phyloP scores from a whole-genome alignment of 2,797 vertebrate species.

The Rhodeus uyekii region DNA sequence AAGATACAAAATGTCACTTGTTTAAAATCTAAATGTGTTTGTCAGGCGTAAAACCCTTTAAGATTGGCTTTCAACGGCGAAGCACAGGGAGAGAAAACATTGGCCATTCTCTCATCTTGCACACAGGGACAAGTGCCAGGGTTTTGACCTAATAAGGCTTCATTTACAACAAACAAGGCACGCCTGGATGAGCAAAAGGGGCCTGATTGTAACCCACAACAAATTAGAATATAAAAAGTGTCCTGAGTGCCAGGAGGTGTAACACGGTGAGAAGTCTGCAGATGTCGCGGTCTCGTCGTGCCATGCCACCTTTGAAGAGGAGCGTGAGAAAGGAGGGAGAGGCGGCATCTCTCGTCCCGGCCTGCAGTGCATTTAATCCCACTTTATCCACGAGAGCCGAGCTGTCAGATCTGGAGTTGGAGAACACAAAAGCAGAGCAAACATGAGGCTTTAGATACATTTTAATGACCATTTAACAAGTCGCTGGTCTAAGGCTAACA shows the following conservation, averaged over 20 bases:
- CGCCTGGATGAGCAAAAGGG: constrained; percentile 62
- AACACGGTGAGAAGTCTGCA: constrained; percentile 76
- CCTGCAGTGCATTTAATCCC: constrained; percentile 76
- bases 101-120: constrained; percentile 33
- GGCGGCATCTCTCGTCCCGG: constrained; percentile 44
- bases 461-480: constrained; percentile 74
- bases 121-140: constrained; percentile 65
- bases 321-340: constrained; percentile 46
- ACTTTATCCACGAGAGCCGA: constrained; percentile 88
- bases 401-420: constrained; percentile 82
- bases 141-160: constrained; percentile 50
- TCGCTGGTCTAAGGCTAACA: constrained; percentile 57
- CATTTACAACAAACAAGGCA: constrained; percentile 58
- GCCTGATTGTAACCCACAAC: constrained; percentile 68
- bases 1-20: constrained; percentile 48
- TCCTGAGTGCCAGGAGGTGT: constrained; percentile 48
- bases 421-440: constrained; percentile 68
- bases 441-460: constrained; percentile 69
- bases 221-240: constrained; percentile 78
- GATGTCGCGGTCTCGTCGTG: constrained; percentile 63
- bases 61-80: neutral
- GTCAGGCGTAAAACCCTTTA: constrained; percentile 6
- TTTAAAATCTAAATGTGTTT: constrained; percentile 39
- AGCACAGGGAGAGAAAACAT: constrained; percentile 8
- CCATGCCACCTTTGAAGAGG: constrained; percentile 61